Base-by-base conservation (phyloP, 2,797 vertebrate species). In the Sphenodon punctatus region DNA sequence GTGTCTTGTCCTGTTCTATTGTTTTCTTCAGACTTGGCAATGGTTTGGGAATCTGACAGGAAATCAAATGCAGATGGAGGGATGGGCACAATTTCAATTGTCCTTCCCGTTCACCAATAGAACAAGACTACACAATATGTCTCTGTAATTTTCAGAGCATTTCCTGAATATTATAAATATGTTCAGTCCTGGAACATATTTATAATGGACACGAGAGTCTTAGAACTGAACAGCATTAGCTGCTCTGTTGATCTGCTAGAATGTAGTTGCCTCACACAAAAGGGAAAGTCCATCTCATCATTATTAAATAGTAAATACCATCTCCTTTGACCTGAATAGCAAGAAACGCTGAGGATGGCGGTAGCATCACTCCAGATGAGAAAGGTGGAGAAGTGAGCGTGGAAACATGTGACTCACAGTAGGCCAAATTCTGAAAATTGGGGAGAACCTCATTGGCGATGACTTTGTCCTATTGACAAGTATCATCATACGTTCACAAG, bases 41-140 rank as follows among this genome's bases (percentile, higher is more conserved):
- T 17, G 64, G 30, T 10, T 86, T 68, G 78, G 46, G 58, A 71
- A 83, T 85, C 58, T 60, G 55, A 70, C 45, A 56, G 38, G 58
- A 84, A 82, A 55, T 49, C 58, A 58, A 43, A 30, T 27, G 61
- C 68, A 81, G 56, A 79, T 32, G 51, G 66, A 4, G 39, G 63
- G 34, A 25, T n/a, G n/a, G n/a, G n/a, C 27, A 74, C 66, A 36
- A 78, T 67, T 73, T n/a, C 20, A 55, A n/a, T 58, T 38, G 3
- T 78, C 58, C 48, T 66, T 67, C 43, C 23, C 38, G 7, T 19
- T 23, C 30, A 10, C 16, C 19, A 27, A 14, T 23, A 38, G 23
- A 36, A 55, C 25, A 19, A 34, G 22, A 34, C 16, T 39, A 20
- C 23, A 67, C 27, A 13, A 7, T 69, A 53, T 32, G 63, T 10